phyloP scores from a whole-genome alignment of 2,888 invertebrate genomes.

The Loripinus fragilis region DNA sequence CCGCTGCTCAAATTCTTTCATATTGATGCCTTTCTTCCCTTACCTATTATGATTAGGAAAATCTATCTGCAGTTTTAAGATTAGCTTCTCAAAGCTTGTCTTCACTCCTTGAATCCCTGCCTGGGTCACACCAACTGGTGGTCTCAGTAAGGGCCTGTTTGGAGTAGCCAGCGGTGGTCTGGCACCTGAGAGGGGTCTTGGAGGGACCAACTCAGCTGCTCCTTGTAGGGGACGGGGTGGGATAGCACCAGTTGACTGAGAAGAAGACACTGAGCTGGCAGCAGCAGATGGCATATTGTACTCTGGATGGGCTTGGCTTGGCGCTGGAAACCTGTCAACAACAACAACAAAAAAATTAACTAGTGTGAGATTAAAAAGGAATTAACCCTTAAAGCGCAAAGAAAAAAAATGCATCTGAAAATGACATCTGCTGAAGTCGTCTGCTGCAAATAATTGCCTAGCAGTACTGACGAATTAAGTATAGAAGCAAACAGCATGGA shows the following conservation, averaged over 20 bases:
- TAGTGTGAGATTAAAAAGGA: too few species aligned
- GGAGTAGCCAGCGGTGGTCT: conserved; percentile 37
- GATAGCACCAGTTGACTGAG: neutral
- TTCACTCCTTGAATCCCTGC: conserved; percentile 35
- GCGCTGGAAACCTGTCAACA: neutral
- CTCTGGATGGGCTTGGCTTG: neutral
- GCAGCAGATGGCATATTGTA: neutral
- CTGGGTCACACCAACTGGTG: neutral
- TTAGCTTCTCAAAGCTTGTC: conserved; percentile 70
- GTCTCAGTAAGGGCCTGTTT: conserved; percentile 24
- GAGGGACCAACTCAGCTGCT: conserved; percentile 11
- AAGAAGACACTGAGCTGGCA: neutral
- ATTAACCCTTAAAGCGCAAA: too few species aligned
- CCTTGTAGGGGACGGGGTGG: conserved; percentile 18
- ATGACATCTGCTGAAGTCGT: too few species aligned
- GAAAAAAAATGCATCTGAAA: too few species aligned
- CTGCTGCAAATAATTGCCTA: too few species aligned
- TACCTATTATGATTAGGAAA: conserved; percentile 69
- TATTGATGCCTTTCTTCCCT: too few species aligned
- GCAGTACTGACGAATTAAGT: too few species aligned
- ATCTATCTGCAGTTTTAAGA: conserved; percentile 55
- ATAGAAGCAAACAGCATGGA: too few species aligned
- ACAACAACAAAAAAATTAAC: too few species aligned
- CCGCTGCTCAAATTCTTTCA: too few species aligned
- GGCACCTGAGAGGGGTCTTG: conserved; percentile 29